phyloP scores from a whole-genome alignment of 2,888 invertebrate genomes.

The Drosophila cognata region DNA sequence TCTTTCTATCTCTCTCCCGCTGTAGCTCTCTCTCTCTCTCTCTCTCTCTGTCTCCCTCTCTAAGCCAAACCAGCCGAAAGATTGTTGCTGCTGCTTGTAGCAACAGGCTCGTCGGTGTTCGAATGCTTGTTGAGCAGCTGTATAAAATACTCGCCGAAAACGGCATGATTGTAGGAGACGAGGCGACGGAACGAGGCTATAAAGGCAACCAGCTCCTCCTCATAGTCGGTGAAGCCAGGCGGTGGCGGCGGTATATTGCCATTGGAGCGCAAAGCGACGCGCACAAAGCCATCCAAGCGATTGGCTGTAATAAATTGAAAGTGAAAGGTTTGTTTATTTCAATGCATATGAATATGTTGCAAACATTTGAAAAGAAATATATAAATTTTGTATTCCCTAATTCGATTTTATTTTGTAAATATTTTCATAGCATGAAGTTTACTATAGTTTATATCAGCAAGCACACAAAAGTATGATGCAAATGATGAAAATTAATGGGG shows the following conservation, averaged over 20 bases:
- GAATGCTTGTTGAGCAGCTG: slow-evolving; percentile 70
- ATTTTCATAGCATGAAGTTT: not conserved
- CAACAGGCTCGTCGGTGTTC: slow-evolving; percentile 17
- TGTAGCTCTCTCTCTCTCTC: not conserved
- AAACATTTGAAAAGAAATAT: not conserved
- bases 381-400: not conserved
- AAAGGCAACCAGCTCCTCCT: slow-evolving; percentile 82
- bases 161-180: slow-evolving; percentile 84
- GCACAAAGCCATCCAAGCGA: slow-evolving; percentile 82
- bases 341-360: not conserved
- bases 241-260: slow-evolving; percentile 71
- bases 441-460: not conserved
- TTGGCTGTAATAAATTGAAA: slow-evolving; percentile 70
- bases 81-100: slow-evolving; percentile 14
- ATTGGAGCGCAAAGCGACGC: slow-evolving; percentile 75
- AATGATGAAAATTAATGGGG: not conserved
- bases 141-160: slow-evolving; percentile 84
- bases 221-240: slow-evolving; percentile 83
- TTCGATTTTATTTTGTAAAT: not conserved
- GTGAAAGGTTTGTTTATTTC: not conserved
- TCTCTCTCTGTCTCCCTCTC: not conserved
- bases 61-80: slow-evolving; percentile 39
- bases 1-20: not conserved
- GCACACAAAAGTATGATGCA: not conserved
- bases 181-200: slow-evolving; percentile 82